A percentile compares a stretch with the other conserved stretches of the same genome.
Evolutionary conservation across 92 coral and sea anemone species (phyloP).

Genomic region (Micromussa lordhowensis): DNA sequence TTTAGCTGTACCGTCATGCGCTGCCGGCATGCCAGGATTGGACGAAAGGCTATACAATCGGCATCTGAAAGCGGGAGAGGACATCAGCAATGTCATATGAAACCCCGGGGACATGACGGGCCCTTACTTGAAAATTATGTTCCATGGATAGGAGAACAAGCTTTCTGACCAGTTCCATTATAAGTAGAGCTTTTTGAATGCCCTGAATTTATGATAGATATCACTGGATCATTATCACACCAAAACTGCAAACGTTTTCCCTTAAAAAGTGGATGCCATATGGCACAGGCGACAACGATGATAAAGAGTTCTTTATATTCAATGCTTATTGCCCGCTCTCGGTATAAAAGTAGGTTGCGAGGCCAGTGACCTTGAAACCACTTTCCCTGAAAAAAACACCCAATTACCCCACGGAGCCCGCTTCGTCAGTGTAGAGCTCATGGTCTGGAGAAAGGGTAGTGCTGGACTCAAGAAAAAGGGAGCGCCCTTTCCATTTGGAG

Average conservation of each 20-base stretch:
- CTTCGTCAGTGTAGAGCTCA: slow-evolving; percentile 60
- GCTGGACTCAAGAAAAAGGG: slow-evolving; percentile 47
- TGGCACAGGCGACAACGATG: no score
- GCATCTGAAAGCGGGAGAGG: slow-evolving; percentile 63
- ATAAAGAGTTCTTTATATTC: slow-evolving; percentile 72
- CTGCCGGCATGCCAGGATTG: no score
- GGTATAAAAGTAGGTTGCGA: slow-evolving; percentile 35
- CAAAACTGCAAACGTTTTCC: slow-evolving; percentile 43
- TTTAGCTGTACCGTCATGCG: no score
- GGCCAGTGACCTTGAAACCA: slow-evolving; percentile 77
- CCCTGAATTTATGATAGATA: slow-evolving; percentile 50
- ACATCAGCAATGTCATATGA: slow-evolving; percentile 58
- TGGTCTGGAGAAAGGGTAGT: slow-evolving; percentile 36
- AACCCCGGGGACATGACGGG: slow-evolving; percentile 61
- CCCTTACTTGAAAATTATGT: slow-evolving; percentile 49
- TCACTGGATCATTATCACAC: slow-evolving; percentile 60
- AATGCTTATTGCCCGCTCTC: slow-evolving; percentile 50
- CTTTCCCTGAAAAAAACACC: slow-evolving; percentile 45
- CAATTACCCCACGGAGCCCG: slow-evolving; percentile 58
- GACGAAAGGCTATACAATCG: no score
- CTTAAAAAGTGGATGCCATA: slow-evolving; percentile 18
- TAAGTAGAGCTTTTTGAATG: slow-evolving; percentile 53
- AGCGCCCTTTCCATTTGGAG: slow-evolving; percentile 59
- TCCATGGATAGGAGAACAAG: slow-evolving; percentile 41
- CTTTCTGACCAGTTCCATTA: slow-evolving; percentile 47